Base-by-base conservation (phyloP, 2,888 invertebrate species). In the Cheilosia scutellata region DNA sequence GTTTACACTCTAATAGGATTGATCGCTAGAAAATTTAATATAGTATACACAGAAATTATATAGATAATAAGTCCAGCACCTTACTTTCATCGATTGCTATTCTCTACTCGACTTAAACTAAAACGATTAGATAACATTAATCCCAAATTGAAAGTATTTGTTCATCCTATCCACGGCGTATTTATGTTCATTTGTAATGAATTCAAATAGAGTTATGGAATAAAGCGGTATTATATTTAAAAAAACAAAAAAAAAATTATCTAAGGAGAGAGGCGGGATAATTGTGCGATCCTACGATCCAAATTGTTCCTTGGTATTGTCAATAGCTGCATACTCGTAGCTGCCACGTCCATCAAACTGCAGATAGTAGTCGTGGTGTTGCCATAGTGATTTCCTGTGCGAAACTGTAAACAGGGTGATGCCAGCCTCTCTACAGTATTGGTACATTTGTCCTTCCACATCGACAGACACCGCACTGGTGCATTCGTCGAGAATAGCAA, bases 401-500 rank as follows among this genome's bases (percentile, higher is more conserved):
- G 98, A 98, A 33, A 99, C 99, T 0, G 99, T 99, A 93, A 99
- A 97, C 40, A 99, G 93, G 0, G 99, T 98, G 90, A 99, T 99
- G 75, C 91, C 90, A 87, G 95, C 95, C 93, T 97, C 95, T 89
- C 96, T 94, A 90, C 98, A 98, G 92, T 98, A 98, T 89, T 96
- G 96, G 91, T 99, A 99, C 97, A 99, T 99, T 88, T 95, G 96
- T 33, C 98, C 98, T 92, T 99, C 99, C 0, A 99, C 99, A 92
- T 99, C 99, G 0, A 99, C 98, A 62, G 98, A 98, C 0, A 99
- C 99, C 0, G 99, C 99, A 91, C 98, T 98, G 0, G 99, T 99
- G 91, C 99, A 99, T 92, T 99, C 99, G 91, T 99, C 99, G 89
- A 99, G 93, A 90, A 99, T 99, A 11, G 99, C 99, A 93, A 99